A percentile compares a stretch with the other conserved stretches of the same genome.
These are phyloP conservation scores for Campylomormyrus tamandua DNA, from an alignment of 2,113 vertebrate genomes.

Conservation along the genomic window DNA sequence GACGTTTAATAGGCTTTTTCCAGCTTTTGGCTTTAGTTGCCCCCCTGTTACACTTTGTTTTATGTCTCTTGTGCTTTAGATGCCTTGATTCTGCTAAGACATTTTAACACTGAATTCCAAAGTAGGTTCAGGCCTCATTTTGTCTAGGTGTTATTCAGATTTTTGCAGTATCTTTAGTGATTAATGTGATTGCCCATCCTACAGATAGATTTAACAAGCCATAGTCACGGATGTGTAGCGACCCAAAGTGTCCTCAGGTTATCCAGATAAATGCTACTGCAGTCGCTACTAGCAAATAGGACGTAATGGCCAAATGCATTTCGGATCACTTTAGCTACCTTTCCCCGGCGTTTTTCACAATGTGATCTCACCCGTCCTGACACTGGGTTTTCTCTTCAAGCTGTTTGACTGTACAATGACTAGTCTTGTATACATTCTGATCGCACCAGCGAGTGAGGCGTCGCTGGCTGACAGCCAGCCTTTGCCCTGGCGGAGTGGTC, in stretches of 20 bases:
- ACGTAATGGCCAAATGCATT: not conserved
- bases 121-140: not conserved
- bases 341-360: not conserved
- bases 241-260: not conserved
- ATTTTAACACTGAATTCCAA: not conserved
- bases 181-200: not conserved
- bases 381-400: not conserved
- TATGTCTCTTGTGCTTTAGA: not conserved
- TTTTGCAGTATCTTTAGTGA: not conserved
- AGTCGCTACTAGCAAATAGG: not conserved
- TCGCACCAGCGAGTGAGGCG: not conserved
- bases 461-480: not conserved
- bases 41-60: not conserved
- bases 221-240: not conserved
- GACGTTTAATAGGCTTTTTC: not conserved
- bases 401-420: not conserved
- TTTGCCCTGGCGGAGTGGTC: not conserved
- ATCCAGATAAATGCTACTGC: not conserved
- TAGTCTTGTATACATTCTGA: not conserved
- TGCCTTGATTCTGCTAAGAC: not conserved
- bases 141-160: not conserved
- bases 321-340: not conserved
- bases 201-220: not conserved
- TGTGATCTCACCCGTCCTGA: not conserved
- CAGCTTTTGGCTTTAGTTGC: not conserved